Evolutionary conservation across 2,113 vertebrate genomes (phyloP).

Genomic region (Paedocypris sp.): DNA sequence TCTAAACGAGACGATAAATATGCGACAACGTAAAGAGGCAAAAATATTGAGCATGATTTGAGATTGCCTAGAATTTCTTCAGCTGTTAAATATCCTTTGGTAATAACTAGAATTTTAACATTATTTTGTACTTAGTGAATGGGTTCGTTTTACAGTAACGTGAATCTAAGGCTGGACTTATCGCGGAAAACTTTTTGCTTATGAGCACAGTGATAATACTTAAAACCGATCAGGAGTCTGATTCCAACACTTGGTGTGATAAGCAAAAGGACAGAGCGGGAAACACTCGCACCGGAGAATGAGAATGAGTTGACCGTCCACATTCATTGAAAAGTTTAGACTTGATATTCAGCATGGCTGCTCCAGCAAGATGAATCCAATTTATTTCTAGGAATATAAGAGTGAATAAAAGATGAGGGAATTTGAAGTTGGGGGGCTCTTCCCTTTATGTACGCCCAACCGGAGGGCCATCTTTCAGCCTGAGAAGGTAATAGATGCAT

Average conservation of each 20-base stretch:
- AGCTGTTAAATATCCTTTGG: slow-evolving; percentile 32
- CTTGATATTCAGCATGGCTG: not conserved
- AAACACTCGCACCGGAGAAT: too few species aligned
- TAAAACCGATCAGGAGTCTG: too few species aligned
- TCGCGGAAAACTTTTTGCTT: slow-evolving; percentile 21
- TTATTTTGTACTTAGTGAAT: slow-evolving; percentile 9
- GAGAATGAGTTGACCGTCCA: too few species aligned
- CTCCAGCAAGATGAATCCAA: too few species aligned
- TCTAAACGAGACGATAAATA: not conserved
- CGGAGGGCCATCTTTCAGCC: too few species aligned
- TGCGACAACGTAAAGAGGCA: not conserved
- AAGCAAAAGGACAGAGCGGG: not conserved
- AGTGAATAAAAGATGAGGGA: not conserved
- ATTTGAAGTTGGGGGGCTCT: not conserved
- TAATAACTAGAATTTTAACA: slow-evolving; percentile 28
- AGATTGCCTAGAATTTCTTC: slow-evolving; percentile 19
- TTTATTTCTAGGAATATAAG: not conserved
- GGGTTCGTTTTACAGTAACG: slow-evolving; percentile 28
- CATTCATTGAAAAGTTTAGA: not conserved
- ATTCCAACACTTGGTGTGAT: not conserved
- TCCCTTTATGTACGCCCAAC: not conserved
- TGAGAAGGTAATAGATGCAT: too few species aligned
- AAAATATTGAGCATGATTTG: not conserved
- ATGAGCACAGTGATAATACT: slow-evolving; percentile 29
- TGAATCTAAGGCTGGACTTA: slow-evolving; percentile 51